Percentiles rank a stretch among this genome's conserved stretches.
These are phyloP conservation scores for Aramus guarauna DNA, from an alignment of 2,113 vertebrate genomes.

Conservation along the genomic window DNA sequence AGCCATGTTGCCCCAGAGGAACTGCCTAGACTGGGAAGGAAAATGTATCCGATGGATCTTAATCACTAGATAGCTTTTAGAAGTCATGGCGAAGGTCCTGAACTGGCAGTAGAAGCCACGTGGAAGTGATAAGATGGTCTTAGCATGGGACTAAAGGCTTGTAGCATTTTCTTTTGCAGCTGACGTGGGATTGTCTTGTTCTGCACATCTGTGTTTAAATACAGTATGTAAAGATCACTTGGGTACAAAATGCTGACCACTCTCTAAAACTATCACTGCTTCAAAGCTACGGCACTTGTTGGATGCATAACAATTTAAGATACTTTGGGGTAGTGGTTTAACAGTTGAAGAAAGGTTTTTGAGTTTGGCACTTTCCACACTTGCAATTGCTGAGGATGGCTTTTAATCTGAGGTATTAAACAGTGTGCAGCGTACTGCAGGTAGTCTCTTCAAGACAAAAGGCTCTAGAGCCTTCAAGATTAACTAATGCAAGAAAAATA, in stretches of 20 bases:
- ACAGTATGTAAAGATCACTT: neutral
- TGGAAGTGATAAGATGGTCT: neutral
- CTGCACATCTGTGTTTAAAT: neutral
- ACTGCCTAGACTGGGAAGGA: neutral
- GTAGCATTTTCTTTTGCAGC: neutral
- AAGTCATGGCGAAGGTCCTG: neutral
- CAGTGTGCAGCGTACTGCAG: neutral
- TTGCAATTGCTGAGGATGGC: neutral
- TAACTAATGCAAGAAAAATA: neutral
- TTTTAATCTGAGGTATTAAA: neutral
- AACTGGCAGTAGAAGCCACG: neutral
- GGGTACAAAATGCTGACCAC: neutral
- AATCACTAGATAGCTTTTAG: neutral
- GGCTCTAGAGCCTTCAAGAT: neutral
- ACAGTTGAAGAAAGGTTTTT: neutral
- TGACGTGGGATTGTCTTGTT: neutral
- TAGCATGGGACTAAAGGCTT: neutral
- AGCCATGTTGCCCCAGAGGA: neutral
- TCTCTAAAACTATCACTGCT: neutral
- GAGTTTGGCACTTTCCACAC: neutral
- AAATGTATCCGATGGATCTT: neutral
- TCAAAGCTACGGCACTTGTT: neutral
- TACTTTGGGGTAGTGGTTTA: neutral
- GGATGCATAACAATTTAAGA: neutral
- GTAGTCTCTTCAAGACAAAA: neutral